Conservation (phyloP, 2,113 vertebrate species). For the Aythya baeri region DNA sequence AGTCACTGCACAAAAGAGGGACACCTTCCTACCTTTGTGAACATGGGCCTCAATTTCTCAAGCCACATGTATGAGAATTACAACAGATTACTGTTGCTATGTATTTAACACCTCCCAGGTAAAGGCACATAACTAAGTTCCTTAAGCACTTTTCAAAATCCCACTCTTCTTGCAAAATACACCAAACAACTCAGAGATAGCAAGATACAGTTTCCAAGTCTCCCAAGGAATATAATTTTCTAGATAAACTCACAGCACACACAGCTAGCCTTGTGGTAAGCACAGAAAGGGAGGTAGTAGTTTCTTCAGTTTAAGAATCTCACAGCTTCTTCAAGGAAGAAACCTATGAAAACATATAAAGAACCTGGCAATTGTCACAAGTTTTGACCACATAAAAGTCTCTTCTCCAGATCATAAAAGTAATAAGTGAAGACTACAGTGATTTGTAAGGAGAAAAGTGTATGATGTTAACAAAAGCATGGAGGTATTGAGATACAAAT, state of each 20-base stretch:
- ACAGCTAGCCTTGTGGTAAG: not conserved
- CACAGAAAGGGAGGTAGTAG: not conserved
- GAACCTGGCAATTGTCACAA: not conserved
- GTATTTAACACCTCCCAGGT: not conserved
- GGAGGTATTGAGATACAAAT: not conserved
- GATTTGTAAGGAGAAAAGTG: not conserved
- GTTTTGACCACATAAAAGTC: not conserved
- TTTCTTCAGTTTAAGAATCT: not conserved
- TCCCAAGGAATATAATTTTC: not conserved
- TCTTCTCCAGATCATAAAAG: not conserved
- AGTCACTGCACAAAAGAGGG: not conserved
- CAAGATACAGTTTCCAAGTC: not conserved
- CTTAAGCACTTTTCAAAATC: not conserved
- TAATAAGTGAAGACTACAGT: not conserved
- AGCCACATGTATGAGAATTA: not conserved
- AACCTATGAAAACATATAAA: not conserved
- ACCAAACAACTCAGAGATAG: not conserved
- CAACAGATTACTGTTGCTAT: not conserved
- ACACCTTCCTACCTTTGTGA: not conserved
- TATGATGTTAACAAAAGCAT: not conserved
- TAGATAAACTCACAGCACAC: not conserved
- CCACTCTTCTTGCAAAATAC: not conserved
- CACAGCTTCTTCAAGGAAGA: not conserved
- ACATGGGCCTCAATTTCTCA: not conserved
- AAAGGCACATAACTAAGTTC: not conserved